A percentile compares a stretch with the other conserved stretches of the same genome.
These are phyloP conservation scores for Xiphorhynchus erythropygius DNA, from an alignment of 2,797 vertebrate species.

Conservation along the genomic window DNA sequence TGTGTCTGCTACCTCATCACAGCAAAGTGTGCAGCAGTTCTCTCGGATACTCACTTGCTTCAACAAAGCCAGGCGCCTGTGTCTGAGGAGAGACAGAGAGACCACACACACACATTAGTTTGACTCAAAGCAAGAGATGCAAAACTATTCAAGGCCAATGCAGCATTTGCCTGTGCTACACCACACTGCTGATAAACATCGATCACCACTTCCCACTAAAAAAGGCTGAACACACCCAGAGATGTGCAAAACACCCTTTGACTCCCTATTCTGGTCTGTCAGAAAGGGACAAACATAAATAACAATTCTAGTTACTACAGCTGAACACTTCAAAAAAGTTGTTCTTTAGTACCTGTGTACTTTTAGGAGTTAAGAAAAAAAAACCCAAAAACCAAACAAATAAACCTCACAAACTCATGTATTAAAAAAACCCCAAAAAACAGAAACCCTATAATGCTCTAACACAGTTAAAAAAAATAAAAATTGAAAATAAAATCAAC, in stretches of 20 bases:
- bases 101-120: background rate
- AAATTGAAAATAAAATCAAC: background rate
- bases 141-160: background rate
- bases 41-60: constrained; percentile 98
- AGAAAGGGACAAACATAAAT: background rate
- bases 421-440: background rate
- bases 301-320: background rate
- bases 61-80: constrained; percentile 86
- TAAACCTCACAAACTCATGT: background rate
- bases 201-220: background rate
- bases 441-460: background rate
- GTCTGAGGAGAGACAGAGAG: constrained; percentile 56
- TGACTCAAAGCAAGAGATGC: background rate
- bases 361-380: background rate
- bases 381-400: fast-evolving
- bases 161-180: background rate
- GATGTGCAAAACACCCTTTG: background rate
- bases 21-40: constrained; percentile 98
- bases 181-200: background rate
- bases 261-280: background rate
- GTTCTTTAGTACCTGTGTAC: background rate
- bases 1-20: constrained; percentile 96
- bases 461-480: background rate
- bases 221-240: background rate
- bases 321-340: background rate